phyloP scores from a whole-genome alignment of 2,113 vertebrate genomes.

The Psilopogon haemacephalus region DNA sequence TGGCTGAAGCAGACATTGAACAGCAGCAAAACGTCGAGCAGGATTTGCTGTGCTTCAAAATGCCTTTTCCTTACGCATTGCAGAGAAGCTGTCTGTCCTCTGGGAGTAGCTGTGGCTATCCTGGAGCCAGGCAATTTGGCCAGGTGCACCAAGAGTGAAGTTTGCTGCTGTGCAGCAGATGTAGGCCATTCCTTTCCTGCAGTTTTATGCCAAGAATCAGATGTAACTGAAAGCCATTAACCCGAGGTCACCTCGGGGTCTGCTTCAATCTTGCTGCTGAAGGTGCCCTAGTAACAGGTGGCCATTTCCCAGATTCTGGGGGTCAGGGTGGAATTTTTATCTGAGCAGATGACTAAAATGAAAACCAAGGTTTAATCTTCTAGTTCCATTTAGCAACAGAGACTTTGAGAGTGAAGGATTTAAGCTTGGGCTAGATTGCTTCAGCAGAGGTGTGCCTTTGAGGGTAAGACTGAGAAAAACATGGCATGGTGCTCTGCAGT shows the following conservation, averaged over 20 bases:
- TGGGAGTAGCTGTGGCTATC: neutral
- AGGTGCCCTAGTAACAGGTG: neutral
- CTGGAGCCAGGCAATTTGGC: neutral
- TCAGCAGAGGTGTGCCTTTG: neutral
- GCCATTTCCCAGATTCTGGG: neutral
- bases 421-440: neutral
- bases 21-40: neutral
- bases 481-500: neutral
- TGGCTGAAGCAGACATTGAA: neutral
- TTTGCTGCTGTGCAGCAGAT: neutral
- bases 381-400: neutral
- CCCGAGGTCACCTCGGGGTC: neutral
- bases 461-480: neutral
- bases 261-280: rapidly evolving
- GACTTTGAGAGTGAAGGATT: neutral
- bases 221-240: neutral
- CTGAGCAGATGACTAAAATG: neutral
- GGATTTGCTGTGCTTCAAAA: neutral
- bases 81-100: neutral
- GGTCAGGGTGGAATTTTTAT: neutral
- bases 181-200: neutral
- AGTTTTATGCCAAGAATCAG: neutral
- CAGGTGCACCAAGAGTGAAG: neutral
- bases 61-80: neutral
- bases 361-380: neutral